These are phyloP conservation scores for Rhamnusium bicolor DNA, from an alignment of 2,888 invertebrate species.

Conservation along the genomic window DNA sequence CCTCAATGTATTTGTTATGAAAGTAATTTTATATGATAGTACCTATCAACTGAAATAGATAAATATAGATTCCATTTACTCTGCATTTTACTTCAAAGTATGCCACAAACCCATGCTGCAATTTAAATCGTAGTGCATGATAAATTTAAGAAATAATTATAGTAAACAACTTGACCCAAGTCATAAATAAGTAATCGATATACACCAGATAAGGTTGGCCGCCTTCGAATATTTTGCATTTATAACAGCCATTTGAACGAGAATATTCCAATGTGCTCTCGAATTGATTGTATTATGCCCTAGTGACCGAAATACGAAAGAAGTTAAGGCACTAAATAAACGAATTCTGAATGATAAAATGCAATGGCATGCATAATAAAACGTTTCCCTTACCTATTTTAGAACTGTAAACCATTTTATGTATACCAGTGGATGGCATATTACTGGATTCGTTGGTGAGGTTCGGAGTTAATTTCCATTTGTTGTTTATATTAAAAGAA, in stretches of 20 bases:
- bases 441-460: background rate
- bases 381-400: background rate
- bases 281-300: constrained; percentile 53
- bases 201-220: constrained; percentile 29
- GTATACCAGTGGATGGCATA: background rate
- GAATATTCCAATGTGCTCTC: constrained; percentile 17
- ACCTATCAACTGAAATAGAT: background rate
- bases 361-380: constrained; percentile 31
- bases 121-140: background rate
- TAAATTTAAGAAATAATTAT: constrained; percentile 16
- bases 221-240: constrained; percentile 37
- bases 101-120: background rate
- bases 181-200: constrained; percentile 38
- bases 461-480: too few relatives aligned
- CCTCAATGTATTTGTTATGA: background rate
- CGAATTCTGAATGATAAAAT: constrained; percentile 38
- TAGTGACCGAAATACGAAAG: constrained; percentile 54
- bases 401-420: background rate
- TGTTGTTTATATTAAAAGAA: too few relatives aligned
- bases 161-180: constrained; percentile 27
- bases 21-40: background rate
- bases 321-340: constrained; percentile 25
- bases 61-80: background rate
- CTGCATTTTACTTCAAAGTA: background rate
- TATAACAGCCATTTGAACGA: constrained; percentile 33